Conservation (phyloP, 2,113 vertebrate species). For the Condylura cristata region DNA sequence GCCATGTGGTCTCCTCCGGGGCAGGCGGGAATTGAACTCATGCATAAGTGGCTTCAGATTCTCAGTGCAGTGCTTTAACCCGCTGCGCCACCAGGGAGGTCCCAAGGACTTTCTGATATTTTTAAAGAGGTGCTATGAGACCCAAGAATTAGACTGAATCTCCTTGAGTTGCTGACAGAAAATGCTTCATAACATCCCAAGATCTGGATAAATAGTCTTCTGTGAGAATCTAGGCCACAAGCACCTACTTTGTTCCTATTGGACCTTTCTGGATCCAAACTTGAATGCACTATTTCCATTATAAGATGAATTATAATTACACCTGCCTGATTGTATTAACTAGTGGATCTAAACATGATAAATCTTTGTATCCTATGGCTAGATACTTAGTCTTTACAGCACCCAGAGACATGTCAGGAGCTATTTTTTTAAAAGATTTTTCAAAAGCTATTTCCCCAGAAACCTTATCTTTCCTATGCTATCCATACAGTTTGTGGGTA, state of each 20-base stretch:
- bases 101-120: not conserved
- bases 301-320: not conserved
- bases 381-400: not conserved
- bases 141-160: not conserved
- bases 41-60: no score
- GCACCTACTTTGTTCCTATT: not conserved
- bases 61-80: no score
- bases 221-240: not conserved
- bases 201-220: not conserved
- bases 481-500: not conserved
- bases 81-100: no score
- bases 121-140: not conserved
- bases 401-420: not conserved
- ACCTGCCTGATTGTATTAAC: not conserved
- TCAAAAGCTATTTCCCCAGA: not conserved
- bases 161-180: not conserved
- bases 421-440: not conserved
- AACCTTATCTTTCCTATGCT: not conserved
- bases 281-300: not conserved
- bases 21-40: no score
- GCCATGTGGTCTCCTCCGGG: no score
- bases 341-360: not conserved
- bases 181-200: not conserved
- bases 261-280: not conserved
- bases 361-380: not conserved